Conservation (phyloP, 2,113 vertebrate genomes). For the Vidua macroura region DNA sequence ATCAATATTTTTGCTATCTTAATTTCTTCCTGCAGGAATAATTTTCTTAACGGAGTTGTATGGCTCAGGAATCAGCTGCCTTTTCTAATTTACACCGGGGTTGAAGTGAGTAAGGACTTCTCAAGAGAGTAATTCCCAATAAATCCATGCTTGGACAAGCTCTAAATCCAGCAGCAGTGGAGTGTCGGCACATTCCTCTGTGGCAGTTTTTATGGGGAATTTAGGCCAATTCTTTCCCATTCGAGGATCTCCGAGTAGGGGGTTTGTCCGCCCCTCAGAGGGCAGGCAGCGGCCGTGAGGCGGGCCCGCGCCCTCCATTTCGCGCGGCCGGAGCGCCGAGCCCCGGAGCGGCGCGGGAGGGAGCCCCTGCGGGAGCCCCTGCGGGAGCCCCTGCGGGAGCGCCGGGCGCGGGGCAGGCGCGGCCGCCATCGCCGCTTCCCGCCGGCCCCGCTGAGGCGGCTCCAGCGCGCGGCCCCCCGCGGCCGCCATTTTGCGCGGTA, state of each 20-base stretch:
- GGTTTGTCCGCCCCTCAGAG: rapidly evolving
- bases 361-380: too few relatives aligned
- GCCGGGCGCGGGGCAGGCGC: not conserved
- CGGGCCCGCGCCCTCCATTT: not conserved
- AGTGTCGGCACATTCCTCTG: not conserved
- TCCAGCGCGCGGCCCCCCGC: rapidly evolving
- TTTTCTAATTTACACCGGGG: not conserved
- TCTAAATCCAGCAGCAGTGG: not conserved
- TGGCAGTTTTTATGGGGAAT: not conserved
- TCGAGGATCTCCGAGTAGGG: rapidly evolving
- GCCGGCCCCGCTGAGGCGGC: not conserved
- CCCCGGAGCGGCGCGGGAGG: too few relatives aligned
- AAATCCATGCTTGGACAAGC: not conserved
- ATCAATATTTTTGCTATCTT: not conserved
- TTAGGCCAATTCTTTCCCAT: not conserved
- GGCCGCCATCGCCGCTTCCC: not conserved
- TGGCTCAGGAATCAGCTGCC: not conserved
- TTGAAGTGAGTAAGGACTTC: not conserved
- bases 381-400: not conserved
- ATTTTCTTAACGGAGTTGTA: not conserved
- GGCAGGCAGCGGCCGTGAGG: rapidly evolving
- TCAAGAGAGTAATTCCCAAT: not conserved
- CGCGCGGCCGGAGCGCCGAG: not conserved
- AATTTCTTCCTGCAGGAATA: not conserved
- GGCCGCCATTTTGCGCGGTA: not conserved